Conservation (phyloP, 2,888 invertebrate genomes). For the Rotaria macrura region DNA sequence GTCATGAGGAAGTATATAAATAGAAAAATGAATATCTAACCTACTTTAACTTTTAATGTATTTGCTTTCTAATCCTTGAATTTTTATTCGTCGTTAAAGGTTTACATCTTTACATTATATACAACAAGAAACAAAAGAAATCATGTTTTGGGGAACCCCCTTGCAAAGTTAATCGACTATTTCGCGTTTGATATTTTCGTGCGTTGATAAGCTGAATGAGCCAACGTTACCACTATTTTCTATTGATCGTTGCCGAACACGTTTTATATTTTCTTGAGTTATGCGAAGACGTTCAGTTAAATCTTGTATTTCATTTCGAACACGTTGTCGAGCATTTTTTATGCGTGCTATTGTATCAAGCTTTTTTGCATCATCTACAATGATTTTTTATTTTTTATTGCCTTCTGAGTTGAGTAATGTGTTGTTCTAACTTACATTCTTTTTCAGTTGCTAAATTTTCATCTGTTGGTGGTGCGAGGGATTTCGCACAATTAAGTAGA, state of each 20-base stretch:
- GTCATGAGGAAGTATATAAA: not conserved
- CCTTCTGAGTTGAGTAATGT: not conserved
- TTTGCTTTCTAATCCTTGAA: not conserved
- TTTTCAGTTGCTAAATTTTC: not conserved
- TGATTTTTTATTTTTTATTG: not conserved
- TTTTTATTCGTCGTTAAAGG: not conserved
- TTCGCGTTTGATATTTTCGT: constrained; percentile 10
- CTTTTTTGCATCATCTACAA: constrained; percentile 67
- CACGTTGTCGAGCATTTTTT: constrained; percentile 63
- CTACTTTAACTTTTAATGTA: not conserved
- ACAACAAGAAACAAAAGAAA: not conserved
- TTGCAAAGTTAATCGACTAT: not conserved
- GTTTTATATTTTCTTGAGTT: constrained; percentile 55
- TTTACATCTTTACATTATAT: not conserved
- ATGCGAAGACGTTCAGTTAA: constrained; percentile 47
- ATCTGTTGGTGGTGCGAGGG: constrained; percentile 1
- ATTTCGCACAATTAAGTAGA: constrained; percentile 10
- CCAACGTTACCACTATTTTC: not conserved
- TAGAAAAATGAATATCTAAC: not conserved
- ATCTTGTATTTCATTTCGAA: constrained; percentile 46
- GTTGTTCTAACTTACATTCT: not conserved
- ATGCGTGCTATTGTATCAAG: constrained; percentile 67
- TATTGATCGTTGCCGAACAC: not conserved
- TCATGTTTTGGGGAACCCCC: not conserved
- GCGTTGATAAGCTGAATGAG: not conserved